These are phyloP conservation scores for Anseranas semipalmata DNA, from an alignment of 2,113 vertebrate genomes.

Conservation along the genomic window DNA sequence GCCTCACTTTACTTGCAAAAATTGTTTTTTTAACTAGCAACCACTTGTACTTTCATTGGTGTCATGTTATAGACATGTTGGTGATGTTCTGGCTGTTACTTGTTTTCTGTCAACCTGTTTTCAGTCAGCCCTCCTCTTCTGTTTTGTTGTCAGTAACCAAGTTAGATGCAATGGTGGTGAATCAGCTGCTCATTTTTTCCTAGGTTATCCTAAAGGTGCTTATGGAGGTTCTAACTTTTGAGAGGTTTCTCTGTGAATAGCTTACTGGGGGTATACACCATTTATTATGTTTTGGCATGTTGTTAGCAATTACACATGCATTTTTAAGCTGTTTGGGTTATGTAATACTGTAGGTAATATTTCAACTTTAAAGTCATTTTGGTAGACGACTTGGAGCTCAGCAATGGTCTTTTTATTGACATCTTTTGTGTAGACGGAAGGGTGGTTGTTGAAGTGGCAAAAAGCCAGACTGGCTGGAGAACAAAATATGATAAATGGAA, in stretches of 20 bases:
- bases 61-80: too few relatives aligned
- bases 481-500: slow-evolving; percentile 14
- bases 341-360: not conserved
- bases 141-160: too few relatives aligned
- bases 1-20: not conserved
- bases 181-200: not conserved
- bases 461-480: not conserved
- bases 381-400: not conserved
- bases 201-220: not conserved
- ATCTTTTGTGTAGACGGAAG: not conserved
- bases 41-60: not conserved
- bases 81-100: not conserved
- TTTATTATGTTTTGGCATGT: not conserved
- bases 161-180: too few relatives aligned
- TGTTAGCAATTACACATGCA: not conserved
- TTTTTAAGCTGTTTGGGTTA: not conserved
- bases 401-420: not conserved
- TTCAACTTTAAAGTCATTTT: not conserved
- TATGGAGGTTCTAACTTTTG: not conserved
- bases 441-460: not conserved
- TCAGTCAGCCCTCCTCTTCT: too few relatives aligned
- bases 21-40: not conserved
- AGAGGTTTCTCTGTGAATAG: not conserved
- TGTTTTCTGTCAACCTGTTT: not conserved
- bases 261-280: not conserved